phyloP scores from a whole-genome alignment of 1,140 invertebrate species.

The Tachypleus tridentatus region DNA sequence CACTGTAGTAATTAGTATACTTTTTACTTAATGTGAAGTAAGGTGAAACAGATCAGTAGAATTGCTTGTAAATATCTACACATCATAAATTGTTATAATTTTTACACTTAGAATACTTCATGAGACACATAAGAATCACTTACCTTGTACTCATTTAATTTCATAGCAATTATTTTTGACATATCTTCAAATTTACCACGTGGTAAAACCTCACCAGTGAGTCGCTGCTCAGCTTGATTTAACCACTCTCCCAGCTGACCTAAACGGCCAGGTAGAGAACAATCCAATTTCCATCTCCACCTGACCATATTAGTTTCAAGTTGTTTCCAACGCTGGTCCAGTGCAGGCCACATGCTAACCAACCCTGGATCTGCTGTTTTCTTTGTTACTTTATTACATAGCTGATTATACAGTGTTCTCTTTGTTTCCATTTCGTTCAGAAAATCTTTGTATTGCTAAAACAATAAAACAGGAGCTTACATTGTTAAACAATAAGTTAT shows the following conservation, averaged over 20 bases:
- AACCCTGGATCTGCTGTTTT: not conserved
- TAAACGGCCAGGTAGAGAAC: conserved; percentile 65
- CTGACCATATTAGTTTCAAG: conserved; percentile 30
- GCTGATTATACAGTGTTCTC: no score
- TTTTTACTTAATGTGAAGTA: no score
- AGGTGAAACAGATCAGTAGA: no score
- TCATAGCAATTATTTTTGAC: conserved; percentile 3
- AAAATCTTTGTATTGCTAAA: no score
- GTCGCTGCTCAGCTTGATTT: conserved; percentile 65
- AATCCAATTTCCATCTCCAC: conserved; percentile 76
- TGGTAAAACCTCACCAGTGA: conserved; percentile 63
- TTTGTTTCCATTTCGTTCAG: no score
- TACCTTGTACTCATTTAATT: conserved; percentile 14
- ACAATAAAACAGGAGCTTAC: no score
- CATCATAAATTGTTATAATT: no score
- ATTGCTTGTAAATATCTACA: no score
- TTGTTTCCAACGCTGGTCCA: conserved; percentile 24
- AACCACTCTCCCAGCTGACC: conserved; percentile 79
- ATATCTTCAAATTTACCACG: conserved; percentile 44
- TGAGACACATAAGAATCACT: not conserved
- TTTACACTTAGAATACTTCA: no score
- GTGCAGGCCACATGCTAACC: conserved; percentile 16
- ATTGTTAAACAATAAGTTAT: no score
- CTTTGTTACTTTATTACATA: no score
- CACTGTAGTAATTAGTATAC: no score